phyloP scores from a whole-genome alignment of 2,113 vertebrate genomes.

The Casuarius casuarius region DNA sequence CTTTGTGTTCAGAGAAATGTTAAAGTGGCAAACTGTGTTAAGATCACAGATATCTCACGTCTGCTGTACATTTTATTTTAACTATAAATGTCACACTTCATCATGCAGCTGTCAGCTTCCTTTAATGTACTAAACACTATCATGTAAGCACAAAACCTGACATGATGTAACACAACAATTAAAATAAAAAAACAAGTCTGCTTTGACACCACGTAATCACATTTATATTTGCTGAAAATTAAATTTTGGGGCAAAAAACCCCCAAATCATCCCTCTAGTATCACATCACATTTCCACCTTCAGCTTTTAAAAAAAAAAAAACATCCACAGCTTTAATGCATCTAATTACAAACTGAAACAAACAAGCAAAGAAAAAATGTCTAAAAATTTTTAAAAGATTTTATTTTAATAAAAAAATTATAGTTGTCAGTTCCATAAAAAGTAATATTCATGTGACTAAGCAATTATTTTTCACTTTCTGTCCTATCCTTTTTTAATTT shows the following conservation, averaged over 20 bases:
- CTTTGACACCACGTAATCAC: constrained; percentile 13
- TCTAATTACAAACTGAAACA: background rate
- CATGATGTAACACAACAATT: constrained; percentile 64
- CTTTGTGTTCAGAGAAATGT: constrained; percentile 49
- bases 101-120: constrained; percentile 66
- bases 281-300: background rate
- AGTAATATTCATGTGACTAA: background rate
- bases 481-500: background rate
- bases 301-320: background rate
- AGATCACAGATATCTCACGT: constrained; percentile 46
- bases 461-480: background rate
- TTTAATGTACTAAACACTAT: constrained; percentile 60
- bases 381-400: background rate
- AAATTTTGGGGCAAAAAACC: background rate
- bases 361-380: background rate
- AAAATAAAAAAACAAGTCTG: constrained; percentile 53
- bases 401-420: background rate
- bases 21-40: constrained; percentile 64
- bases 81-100: constrained; percentile 72
- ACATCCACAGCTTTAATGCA: background rate
- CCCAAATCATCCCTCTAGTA: background rate
- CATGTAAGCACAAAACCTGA: constrained; percentile 42
- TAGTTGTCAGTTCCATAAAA: background rate
- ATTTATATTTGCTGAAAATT: constrained; percentile 18
- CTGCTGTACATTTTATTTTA: constrained; percentile 64